Evolutionary conservation across 2,797 vertebrate species (phyloP).

Genomic region (Microcaecilia unicolor): DNA sequence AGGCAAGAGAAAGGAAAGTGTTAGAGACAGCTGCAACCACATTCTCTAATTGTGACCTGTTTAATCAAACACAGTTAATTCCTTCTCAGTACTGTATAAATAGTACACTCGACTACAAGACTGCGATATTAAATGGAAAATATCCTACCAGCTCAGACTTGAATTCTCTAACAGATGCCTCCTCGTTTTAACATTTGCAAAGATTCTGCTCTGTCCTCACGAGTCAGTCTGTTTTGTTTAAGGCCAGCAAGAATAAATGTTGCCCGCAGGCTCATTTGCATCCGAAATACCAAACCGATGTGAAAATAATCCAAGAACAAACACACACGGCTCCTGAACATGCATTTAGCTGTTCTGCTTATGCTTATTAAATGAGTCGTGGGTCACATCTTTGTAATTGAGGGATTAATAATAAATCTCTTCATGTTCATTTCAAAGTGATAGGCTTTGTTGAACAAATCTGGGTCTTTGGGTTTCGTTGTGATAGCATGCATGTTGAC

Average conservation of each 20-base stretch:
- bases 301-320: constrained; percentile 40
- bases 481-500: no score
- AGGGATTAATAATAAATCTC: constrained; percentile 5
- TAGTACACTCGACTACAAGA: constrained; percentile 19
- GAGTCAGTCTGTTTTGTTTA: constrained; percentile 45
- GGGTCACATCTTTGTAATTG: constrained; percentile 14
- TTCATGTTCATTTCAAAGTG: constrained; percentile 12
- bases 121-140: constrained; percentile 16
- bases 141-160: constrained; percentile 16
- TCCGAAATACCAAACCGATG: constrained; percentile 45
- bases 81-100: no score
- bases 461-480: no score
- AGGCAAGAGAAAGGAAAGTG: no score
- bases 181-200: constrained; percentile 59
- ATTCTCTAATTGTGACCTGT: no score
- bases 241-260: constrained; percentile 51
- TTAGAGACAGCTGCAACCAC: no score
- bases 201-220: constrained; percentile 43
- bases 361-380: constrained; percentile 15
- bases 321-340: constrained; percentile 34
- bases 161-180: constrained; percentile 39
- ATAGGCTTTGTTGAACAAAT: no score
- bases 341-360: constrained; percentile 27
- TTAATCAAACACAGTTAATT: no score
- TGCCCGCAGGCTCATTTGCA: constrained; percentile 50